A percentile compares a stretch with the other conserved stretches of the same genome.
phyloP scores from a whole-genome alignment of 2,888 invertebrate genomes.

The Euzophera pinguis region DNA sequence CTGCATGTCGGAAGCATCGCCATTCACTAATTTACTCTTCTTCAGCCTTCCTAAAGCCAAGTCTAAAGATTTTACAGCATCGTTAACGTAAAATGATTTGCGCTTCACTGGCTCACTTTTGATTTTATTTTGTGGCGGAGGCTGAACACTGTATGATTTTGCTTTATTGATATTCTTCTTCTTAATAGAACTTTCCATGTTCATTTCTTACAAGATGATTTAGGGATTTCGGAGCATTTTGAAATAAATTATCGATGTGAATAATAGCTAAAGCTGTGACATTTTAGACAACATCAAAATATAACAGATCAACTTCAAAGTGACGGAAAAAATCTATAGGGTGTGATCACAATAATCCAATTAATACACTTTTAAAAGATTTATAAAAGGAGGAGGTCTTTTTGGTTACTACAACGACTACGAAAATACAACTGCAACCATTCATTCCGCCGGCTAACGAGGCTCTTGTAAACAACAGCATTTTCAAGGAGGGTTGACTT shows the following conservation, averaged over 20 bases:
- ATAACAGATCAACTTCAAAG: neutral
- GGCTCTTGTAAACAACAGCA: no score
- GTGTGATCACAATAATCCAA: no score
- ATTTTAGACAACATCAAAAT: constrained; percentile 6
- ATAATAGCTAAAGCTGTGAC: neutral
- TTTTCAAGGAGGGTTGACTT: no score
- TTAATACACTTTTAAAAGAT: no score
- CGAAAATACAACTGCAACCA: no score
- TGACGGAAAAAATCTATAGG: neutral
- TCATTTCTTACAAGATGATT: constrained; percentile 30
- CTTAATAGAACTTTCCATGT: constrained; percentile 51
- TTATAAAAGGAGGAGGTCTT: no score
- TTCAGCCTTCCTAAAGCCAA: constrained; percentile 51
- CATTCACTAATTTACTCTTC: constrained; percentile 53
- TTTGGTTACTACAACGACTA: no score
- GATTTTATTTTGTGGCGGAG: constrained; percentile 26
- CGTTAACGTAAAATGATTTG: constrained; percentile 54
- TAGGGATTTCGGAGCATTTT: constrained; percentile 24
- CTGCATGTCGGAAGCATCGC: constrained; percentile 33
- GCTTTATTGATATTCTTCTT: constrained; percentile 45
- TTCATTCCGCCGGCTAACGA: no score
- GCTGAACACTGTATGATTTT: constrained; percentile 40
- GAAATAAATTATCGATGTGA: neutral
- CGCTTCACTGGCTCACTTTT: constrained; percentile 46
- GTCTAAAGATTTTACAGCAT: constrained; percentile 55